Evolutionary conservation across 2,797 vertebrate species (phyloP), one percentile per base, ranked within the genome.

Genomic region (Labeo calbasu): DNA sequence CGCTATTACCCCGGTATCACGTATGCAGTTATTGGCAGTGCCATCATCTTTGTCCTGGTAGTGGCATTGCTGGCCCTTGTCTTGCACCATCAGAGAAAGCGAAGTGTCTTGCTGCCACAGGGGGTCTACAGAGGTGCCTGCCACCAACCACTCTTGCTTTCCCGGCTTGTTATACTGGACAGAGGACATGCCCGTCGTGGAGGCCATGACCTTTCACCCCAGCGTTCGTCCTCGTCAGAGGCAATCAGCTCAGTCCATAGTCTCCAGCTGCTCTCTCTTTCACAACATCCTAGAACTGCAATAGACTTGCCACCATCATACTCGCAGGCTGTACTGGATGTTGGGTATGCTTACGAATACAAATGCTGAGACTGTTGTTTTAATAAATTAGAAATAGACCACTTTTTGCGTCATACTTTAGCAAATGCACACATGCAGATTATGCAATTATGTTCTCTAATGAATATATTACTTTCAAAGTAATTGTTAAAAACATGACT

Each of bases 1-100:
- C 96, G 96, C 1, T 98, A 98, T 91, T 99, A 99, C 89, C 98
- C 98, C 19, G 99, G 97, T 70, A 97, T 99, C 87, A 99, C 97
- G 2, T 99, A 99, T 0, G 97, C 97, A 1, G 97, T 99, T 91
- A 97, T 99, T 0, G 98, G 98, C 86, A 99, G 98, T 77, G 97
- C 97, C 0, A 95, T 99, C 87, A 97, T 99, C 92, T 99, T 99
- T 0, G 96, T 99, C 8, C 93, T 99, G 53, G 97, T 99, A 88
- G 97, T 99, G 90, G 98, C 97, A 0, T 91, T 99, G 46, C 91
- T 99, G 11, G 98, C 98, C 0, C 84, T 99, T 28, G 96, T 98
- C 83, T 91, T 99, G 81, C 98, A 99, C 88, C 98, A 99, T 89
- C 98, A 99, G 89, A 95, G 98, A 83, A 99, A 99, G 85, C 94